A percentile compares a stretch with the other conserved stretches of the same genome.
These are phyloP conservation scores for Manis pentadactyla DNA, from an alignment of 2,797 vertebrate genomes.

Conservation along the genomic window DNA sequence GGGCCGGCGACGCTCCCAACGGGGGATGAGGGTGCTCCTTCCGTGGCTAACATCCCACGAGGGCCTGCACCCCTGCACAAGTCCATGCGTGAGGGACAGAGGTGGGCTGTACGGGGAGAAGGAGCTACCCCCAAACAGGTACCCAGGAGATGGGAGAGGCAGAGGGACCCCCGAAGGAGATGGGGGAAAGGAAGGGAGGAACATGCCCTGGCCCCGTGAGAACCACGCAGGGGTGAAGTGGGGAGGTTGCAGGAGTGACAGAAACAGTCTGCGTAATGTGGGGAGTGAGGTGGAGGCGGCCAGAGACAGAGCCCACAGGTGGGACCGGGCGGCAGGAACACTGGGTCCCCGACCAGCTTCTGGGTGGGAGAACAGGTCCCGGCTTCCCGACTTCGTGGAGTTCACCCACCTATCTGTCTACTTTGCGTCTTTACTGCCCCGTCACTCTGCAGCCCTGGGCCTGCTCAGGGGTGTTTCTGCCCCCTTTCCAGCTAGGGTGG, in stretches of 20 bases:
- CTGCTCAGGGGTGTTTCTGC: rapidly evolving
- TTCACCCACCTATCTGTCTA: rapidly evolving
- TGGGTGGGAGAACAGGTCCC: background rate
- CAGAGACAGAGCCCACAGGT: background rate
- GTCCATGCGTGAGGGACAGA: rapidly evolving
- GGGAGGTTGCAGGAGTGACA: background rate
- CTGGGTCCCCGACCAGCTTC: background rate
- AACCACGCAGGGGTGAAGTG: background rate
- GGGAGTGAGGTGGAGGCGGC: background rate
- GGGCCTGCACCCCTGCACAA: no score
- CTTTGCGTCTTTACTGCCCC: rapidly evolving
- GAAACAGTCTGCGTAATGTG: no score
- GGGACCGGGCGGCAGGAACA: background rate
- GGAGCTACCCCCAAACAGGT: background rate
- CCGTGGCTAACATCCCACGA: rapidly evolving
- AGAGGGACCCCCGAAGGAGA: background rate
- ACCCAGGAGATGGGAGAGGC: background rate
- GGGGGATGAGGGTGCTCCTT: rapidly evolving
- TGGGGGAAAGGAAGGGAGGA: rapidly evolving
- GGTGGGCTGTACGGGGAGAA: rapidly evolving
- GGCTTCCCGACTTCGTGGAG: rapidly evolving
- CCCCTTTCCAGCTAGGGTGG: rapidly evolving
- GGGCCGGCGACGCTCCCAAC: background rate
- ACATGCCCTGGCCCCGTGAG: rapidly evolving
- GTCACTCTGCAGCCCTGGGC: rapidly evolving